Evolutionary conservation across 2,113 vertebrate species (phyloP).

Genomic region (Aspidoscelis tigris): DNA sequence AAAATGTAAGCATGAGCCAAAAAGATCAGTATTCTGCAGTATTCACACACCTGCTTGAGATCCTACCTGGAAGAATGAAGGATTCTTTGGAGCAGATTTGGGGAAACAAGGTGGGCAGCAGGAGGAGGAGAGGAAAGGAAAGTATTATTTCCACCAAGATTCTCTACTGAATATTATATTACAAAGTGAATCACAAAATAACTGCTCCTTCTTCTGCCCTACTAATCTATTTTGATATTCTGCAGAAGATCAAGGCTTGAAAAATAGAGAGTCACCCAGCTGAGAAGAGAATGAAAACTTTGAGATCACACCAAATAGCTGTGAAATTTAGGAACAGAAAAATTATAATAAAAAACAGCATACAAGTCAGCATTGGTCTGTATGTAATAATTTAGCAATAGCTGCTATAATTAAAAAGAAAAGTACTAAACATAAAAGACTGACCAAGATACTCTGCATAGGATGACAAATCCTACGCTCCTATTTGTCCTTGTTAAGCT

Average conservation of each 20-base stretch:
- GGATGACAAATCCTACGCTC: too few relatives aligned
- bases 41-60: neutral
- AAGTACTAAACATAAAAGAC: too few relatives aligned
- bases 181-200: too few relatives aligned
- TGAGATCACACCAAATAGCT: neutral
- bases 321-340: neutral
- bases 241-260: neutral
- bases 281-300: neutral
- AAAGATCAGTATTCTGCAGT: neutral
- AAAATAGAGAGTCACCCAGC: neutral
- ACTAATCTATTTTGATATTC: neutral
- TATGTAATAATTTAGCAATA: too few relatives aligned
- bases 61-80: neutral
- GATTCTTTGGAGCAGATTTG: too few relatives aligned
- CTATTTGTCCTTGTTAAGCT: too few relatives aligned
- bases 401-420: too few relatives aligned
- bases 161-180: neutral
- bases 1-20: neutral
- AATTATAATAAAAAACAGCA: too few relatives aligned
- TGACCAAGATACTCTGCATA: too few relatives aligned
- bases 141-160: neutral
- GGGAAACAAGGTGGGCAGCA: neutral
- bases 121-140: neutral
- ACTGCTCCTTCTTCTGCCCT: too few relatives aligned
- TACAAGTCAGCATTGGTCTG: too few relatives aligned